Base-by-base conservation (phyloP, 1,140 invertebrate genomes). In the Orchesella cincta region DNA sequence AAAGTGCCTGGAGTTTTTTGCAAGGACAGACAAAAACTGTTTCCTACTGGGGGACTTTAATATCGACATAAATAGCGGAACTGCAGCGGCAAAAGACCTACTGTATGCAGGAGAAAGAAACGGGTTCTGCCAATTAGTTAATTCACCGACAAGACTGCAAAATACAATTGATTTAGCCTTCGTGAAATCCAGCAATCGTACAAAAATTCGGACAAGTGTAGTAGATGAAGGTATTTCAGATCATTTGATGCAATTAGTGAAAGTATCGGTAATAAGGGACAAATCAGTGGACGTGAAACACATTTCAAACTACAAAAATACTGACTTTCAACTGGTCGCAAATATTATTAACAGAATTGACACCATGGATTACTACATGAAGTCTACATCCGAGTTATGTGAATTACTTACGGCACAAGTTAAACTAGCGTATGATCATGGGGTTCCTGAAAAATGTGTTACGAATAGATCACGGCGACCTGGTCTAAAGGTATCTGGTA, bases 101-200 rank as follows among this genome's bases (percentile, higher is more conserved):
- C 29, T 67, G 33, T 12, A 31, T 2, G 8, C 62, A 12, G 29
- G 5, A 29, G 31, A 33, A 31, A 67, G 8, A n/a, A 26, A 67
- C 5, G 62, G 62, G 1, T 67, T 31, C n/a, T 12, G 23, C 8
- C 62, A 67, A 33, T 1, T 29, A 31, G 31, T 67, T 67, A 31
- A 8, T 5, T 31, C 28, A 5, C 28, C 62, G 12, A 67, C 62
- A 16, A 29, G 62, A 33, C 26, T 12, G 8, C 8, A 5, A 31
- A 67, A 33, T 67, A 31, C 33, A 29, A 67, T 67, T 67, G 62
- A 67, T 33, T 67, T 67, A 31, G 62, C 33, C 14, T 67, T 67
- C 33, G n/a, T 12, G 8, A 67, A 67, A 29, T 12, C 26, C 2
- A 29, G 29, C 29, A n/a, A 33, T 31, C 8, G 23, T 14, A 31